Conservation (phyloP, 2,888 invertebrate genomes). For the Spicauda simplicius region DNA sequence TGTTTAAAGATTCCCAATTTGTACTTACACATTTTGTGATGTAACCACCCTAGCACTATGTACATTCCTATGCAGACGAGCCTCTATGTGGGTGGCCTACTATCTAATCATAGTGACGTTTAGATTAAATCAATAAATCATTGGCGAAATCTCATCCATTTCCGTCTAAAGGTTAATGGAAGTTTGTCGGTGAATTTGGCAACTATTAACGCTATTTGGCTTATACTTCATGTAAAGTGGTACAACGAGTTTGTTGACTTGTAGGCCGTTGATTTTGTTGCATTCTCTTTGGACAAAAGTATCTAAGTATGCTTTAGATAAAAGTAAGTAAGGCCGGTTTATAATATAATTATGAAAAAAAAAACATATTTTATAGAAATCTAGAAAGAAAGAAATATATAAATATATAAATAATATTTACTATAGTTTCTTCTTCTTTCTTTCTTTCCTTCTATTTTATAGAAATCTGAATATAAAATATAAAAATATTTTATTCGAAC, state of each 20-base stretch:
- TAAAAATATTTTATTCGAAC: too few species aligned
- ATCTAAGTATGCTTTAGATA: too few species aligned
- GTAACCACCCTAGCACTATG: conserved; percentile 12
- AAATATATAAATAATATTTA: too few species aligned
- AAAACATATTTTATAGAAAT: too few species aligned
- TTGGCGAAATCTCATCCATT: conserved; percentile 20
- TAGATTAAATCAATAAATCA: conserved; percentile 26
- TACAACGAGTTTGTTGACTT: not conserved
- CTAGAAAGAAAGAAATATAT: too few species aligned
- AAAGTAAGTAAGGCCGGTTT: too few species aligned
- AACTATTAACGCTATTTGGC: conserved; percentile 3
- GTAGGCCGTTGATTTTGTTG: not conserved
- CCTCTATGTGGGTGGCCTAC: conserved; percentile 28
- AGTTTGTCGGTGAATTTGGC: conserved; percentile 12
- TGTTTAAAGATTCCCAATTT: too few species aligned
- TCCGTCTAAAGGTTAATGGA: conserved; percentile 29
- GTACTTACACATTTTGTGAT: not conserved
- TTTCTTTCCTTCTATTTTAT: too few species aligned
- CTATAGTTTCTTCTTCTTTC: too few species aligned
- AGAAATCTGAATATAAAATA: too few species aligned
- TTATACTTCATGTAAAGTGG: not conserved
- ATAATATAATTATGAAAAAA: too few species aligned
- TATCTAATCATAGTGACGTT: conserved; percentile 20
- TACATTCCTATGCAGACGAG: conserved; percentile 15
- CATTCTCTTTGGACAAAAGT: not conserved